These are phyloP conservation scores for Propsilocerus akamusi DNA, from an alignment of 1,140 invertebrate genomes.

Conservation along the genomic window DNA sequence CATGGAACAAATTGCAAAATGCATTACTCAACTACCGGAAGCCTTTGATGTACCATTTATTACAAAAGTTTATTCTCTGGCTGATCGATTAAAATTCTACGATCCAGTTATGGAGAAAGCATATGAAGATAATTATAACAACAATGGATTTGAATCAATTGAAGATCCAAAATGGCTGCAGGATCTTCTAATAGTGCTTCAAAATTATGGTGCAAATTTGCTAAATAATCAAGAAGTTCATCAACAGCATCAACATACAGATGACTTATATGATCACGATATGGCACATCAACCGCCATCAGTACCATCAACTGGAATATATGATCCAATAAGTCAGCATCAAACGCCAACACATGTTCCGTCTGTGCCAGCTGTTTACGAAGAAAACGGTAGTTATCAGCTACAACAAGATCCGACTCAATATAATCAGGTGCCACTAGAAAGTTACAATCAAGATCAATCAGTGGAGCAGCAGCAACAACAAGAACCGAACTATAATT, in stretches of 20 bases:
- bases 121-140: conserved; percentile 16
- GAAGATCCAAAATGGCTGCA: conserved; percentile 33
- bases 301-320: conserved; percentile 21
- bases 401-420: conserved; percentile 4
- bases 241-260: not conserved
- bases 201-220: conserved; percentile 18
- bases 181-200: conserved; percentile 24
- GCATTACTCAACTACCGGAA: conserved; percentile 36
- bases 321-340: conserved; percentile 20
- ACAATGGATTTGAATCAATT: conserved; percentile 13
- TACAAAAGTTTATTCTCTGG: conserved; percentile 29
- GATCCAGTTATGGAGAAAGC: conserved; percentile 39
- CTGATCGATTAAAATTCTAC: conserved; percentile 48
- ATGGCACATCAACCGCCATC: conserved; percentile 6
- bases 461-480: conserved; percentile 13
- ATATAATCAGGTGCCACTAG: conserved; percentile 3
- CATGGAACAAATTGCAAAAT: conserved; percentile 54
- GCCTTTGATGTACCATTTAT: conserved; percentile 38
- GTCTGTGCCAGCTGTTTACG: not conserved
- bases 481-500: conserved; percentile 1
- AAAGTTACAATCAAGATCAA: conserved; percentile 5
- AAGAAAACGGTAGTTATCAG: conserved; percentile 6
- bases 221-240: not conserved
- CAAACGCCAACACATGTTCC: not conserved
- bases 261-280: not conserved